Evolutionary conservation across 2,113 vertebrate genomes (phyloP), one percentile per base, ranked within the genome.

Genomic region (Nicator chloris): DNA sequence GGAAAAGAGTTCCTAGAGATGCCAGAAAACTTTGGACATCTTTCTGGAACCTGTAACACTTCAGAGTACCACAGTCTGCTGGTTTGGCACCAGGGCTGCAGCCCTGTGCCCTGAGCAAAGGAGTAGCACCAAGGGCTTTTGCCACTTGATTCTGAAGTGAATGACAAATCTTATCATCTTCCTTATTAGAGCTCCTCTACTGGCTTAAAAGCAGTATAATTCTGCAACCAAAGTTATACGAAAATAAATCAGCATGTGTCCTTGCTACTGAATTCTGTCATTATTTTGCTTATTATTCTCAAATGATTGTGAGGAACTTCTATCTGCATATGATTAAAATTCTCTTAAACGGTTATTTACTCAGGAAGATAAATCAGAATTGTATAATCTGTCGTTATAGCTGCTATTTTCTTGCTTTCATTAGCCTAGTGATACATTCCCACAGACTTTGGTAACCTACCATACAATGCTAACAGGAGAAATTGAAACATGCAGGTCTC

Each of bases 281-380:
- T 89, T 86, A 91, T 68, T 92, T 82, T 86, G 35, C 76, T 84
- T 84, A 69, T 72, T 89, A 66, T 59, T 85, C 44, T 57, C 78
- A 87, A 56, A 70, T 66, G 40, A 54, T 53, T 35, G 50, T 65
- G 33, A 31, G 24, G 42, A 92, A 82, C 33, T 84, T 82, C 7
- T 7, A 71, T 15, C 61, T 95, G 47, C 37, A 17, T 70, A 47
- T 60, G 68, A 80, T 72, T 82, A 95, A 69, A 82, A 80, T 90
- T 73, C 47, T 90, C 71, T 88, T 84, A 91, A 92, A 85, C 30
- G 17, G 28, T 64, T 94, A 70, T 94, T 91, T 87, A 92, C n/a
- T 82, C 35, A 70, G 45, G 44, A 85, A 59, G 22, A 16, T 61
- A 77, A 82, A 80, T n/a, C 71, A 91, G 78, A 90, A 88, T 60